These are phyloP conservation scores for Orientallactaga bullata DNA, from an alignment of 2,113 vertebrate species.

Conservation along the genomic window DNA sequence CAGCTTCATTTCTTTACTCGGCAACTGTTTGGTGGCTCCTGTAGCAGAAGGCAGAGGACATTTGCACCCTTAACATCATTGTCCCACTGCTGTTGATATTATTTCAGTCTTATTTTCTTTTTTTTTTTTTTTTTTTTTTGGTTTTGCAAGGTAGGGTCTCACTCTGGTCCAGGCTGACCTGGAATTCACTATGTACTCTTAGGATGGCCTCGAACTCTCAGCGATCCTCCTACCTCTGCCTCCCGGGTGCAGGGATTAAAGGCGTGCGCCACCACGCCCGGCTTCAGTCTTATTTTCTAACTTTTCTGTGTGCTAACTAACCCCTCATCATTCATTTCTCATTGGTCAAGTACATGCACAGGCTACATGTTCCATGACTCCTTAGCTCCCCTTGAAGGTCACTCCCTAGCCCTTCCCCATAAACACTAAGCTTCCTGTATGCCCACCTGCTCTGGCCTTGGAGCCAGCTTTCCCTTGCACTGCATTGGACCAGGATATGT, in stretches of 20 bases:
- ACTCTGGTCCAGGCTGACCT: too few relatives aligned
- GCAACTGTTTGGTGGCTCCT: neutral
- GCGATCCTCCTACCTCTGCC: too few relatives aligned
- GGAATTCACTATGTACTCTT: too few relatives aligned
- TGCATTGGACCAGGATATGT: neutral
- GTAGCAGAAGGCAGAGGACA: neutral
- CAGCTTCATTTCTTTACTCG: neutral
- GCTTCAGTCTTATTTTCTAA: neutral
- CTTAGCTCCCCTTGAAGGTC: too few relatives aligned
- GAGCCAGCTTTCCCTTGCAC: neutral
- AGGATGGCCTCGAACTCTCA: too few relatives aligned
- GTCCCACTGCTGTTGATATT: neutral
- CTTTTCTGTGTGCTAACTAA: too few relatives aligned
- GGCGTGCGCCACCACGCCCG: too few relatives aligned
- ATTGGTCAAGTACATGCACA: neutral
- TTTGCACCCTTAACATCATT: neutral
- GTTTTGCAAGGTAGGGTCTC: too few relatives aligned
- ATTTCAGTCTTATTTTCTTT: neutral
- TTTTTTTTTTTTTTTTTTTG: too few relatives aligned
- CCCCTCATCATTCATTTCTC: neutral
- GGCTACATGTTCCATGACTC: neutral
- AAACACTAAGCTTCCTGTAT: neutral
- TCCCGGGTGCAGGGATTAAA: too few relatives aligned
- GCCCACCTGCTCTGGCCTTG: neutral
- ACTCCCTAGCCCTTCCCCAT: neutral